Conservation (phyloP, 2,888 invertebrate species). For the Drosophila neonasuta region DNA sequence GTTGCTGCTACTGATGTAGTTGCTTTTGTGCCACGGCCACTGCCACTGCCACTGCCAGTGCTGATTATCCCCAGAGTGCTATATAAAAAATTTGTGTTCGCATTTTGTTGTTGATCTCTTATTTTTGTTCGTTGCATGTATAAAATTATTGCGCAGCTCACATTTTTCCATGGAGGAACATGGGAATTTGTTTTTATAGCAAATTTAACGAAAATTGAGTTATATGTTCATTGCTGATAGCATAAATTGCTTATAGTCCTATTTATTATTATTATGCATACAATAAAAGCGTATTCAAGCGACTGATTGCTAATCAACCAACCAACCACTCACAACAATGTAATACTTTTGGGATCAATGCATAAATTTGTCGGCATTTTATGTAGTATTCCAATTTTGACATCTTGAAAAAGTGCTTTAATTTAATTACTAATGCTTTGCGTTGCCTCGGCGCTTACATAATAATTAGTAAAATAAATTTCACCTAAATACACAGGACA, state of each 20-base stretch:
- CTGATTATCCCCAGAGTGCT: constrained; percentile 73
- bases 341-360: background rate
- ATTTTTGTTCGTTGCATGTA: constrained; percentile 50
- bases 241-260: background rate
- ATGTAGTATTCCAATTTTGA: background rate
- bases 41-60: constrained; percentile 19
- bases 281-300: background rate
- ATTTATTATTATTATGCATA: background rate
- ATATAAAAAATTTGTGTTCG: constrained; percentile 64
- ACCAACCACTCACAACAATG: background rate
- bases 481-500: constrained; percentile 67
- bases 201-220: constrained; percentile 48
- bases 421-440: constrained; percentile 63
- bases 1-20: constrained; percentile 18
- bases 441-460: constrained; percentile 62
- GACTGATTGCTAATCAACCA: constrained; percentile 4
- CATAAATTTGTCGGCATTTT: background rate
- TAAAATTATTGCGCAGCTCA: constrained; percentile 64
- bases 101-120: constrained; percentile 58
- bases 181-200: constrained; percentile 40
- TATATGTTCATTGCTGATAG: constrained; percentile 16
- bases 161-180: constrained; percentile 26
- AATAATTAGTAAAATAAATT: constrained; percentile 76
- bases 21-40: constrained; percentile 18
- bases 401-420: constrained; percentile 51